Conservation (phyloP, 2,888 invertebrate genomes). For the Girardia tigrina region DNA sequence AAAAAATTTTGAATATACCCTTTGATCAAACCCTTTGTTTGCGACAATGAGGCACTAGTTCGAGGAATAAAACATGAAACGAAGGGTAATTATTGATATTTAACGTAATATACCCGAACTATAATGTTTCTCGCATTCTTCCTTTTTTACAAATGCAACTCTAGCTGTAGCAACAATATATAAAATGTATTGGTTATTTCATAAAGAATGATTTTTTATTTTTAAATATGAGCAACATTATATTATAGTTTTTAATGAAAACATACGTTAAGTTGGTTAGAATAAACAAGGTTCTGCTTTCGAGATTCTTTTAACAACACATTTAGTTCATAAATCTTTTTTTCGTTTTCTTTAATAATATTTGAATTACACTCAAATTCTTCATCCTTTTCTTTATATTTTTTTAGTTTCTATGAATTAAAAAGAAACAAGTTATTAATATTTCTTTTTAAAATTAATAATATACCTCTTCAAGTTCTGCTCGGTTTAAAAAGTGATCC, state of each 20-base stretch:
- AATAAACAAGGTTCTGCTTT: neutral
- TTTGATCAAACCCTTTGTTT: too few species aligned
- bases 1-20: too few species aligned
- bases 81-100: too few species aligned
- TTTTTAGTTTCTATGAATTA: neutral
- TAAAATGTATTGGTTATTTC: too few species aligned
- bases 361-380: neutral
- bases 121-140: too few species aligned
- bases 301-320: neutral
- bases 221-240: too few species aligned
- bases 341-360: neutral
- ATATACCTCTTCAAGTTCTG: neutral
- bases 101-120: too few species aligned
- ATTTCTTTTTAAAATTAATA: neutral
- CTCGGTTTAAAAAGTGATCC: neutral
- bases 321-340: neutral
- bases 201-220: too few species aligned
- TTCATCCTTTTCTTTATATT: neutral
- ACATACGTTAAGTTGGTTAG: conserved; percentile 2
- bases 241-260: neutral
- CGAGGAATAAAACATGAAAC: too few species aligned
- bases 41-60: too few species aligned
- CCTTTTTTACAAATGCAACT: too few species aligned
- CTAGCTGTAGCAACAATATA: too few species aligned
- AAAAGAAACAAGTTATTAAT: neutral